A percentile compares a stretch with the other conserved stretches of the same genome.
phyloP scores from a whole-genome alignment of 2,797 vertebrate species.

The Nyctibius grandis region DNA sequence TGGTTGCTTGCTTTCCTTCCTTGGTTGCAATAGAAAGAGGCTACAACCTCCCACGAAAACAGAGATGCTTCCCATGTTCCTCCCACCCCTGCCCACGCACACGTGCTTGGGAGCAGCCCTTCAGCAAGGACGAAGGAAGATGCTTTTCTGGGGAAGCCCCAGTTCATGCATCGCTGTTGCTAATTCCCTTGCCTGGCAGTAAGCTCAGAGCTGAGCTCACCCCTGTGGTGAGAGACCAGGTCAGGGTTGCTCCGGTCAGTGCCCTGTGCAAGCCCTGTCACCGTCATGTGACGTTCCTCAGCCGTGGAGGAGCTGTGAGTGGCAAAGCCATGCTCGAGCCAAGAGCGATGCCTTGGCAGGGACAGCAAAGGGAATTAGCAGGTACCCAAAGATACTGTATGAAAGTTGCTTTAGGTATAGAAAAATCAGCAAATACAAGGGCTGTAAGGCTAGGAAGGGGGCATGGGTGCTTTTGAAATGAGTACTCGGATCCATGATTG shows the following conservation, averaged over 20 bases:
- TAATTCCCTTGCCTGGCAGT: neutral
- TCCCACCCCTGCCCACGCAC: neutral
- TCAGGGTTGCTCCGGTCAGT: neutral
- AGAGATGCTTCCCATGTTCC: neutral
- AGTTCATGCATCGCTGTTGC: accelerated
- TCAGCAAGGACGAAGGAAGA: neutral
- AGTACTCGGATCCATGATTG: neutral
- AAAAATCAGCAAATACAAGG: neutral
- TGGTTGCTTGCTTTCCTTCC: neutral
- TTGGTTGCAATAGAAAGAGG: neutral
- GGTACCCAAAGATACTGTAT: accelerated
- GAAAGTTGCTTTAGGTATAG: neutral
- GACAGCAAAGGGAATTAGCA: neutral
- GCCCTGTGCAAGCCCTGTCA: neutral
- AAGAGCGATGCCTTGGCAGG: neutral
- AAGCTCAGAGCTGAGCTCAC: accelerated
- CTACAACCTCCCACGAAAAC: neutral
- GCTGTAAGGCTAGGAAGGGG: neutral
- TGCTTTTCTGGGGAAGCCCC: neutral
- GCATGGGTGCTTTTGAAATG: neutral
- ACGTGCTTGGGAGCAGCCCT: accelerated
- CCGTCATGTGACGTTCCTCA: accelerated
- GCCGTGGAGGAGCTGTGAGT: accelerated
- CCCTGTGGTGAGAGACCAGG: too few species aligned
- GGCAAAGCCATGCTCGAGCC: accelerated